Base-by-base conservation (phyloP, 2,888 invertebrate genomes). In the Sarcophaga variegata region DNA sequence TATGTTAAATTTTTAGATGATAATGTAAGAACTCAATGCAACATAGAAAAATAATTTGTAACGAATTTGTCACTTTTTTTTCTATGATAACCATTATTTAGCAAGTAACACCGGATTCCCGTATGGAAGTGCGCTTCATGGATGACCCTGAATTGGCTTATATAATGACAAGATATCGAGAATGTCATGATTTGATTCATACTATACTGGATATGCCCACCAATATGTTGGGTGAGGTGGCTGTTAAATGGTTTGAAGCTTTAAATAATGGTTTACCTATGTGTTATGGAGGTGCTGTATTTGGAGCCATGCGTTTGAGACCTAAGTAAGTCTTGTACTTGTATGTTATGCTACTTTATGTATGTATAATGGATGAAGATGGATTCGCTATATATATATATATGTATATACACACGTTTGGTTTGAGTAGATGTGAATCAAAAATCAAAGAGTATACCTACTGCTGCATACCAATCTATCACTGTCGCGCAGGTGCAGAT, bases 231-330 rank as follows among this genome's bases (percentile, higher is more conserved):
- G 96, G 96, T 84, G 95, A 99, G 95, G 98, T 99, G 8, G 96
- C 97, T 14, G 97, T 99, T 6, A 99, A 99, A 94, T 99, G 99
- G 98, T 96, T 99, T 72, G 99, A 99, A 95, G 99, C 97, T 0
- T 95, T 99, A 82, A 99, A 99, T 94, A 97, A 97, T 14, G 96
- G 96, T 75, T 94, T 99, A 45, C 99, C 99, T 0, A 99, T 99
- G 99, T 99, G 99, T 92, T 95, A 98, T 86, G 96, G 96, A 76
- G 99, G 97, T 25, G 99, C 97, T 0, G 94, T 99, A 81, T 98
- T 98, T 95, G 99, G 99, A 14, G 97, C 99, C 2, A 94, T 96
- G 17, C 94, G 99, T 89, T 94, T 99, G 17, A 96, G 96, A 90
- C 97, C 98, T 80, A 98, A 97, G 93, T 93, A 87, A 90, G 89